Evolutionary conservation across 92 coral and sea anemone genomes (phyloP).

Genomic region (Epizoanthus illoricatus): DNA sequence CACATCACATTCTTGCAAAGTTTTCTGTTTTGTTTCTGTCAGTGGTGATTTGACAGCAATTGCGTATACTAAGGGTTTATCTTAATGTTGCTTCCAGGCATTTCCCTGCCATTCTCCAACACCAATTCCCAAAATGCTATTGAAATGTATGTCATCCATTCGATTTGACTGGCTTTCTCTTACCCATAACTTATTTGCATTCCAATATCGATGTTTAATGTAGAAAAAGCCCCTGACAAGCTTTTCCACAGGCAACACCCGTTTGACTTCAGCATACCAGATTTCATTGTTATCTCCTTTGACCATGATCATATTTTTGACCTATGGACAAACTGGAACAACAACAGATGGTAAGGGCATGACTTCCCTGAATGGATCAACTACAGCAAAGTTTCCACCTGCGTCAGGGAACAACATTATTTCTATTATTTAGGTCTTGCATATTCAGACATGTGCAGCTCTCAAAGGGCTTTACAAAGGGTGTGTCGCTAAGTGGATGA

Average conservation of each 20-base stretch:
- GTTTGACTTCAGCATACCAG: constrained; percentile 48
- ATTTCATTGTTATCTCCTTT: constrained; percentile 40
- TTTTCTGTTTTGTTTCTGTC: neutral
- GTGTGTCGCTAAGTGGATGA: constrained; percentile 61
- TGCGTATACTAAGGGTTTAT: constrained; percentile 4
- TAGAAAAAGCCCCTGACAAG: constrained; percentile 49
- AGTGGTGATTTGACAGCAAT: constrained; percentile 5
- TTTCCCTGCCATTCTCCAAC: constrained; percentile 47
- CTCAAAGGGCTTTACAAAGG: constrained; percentile 55
- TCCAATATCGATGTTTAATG: constrained; percentile 54
- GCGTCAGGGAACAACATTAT: constrained; percentile 56
- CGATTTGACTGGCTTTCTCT: constrained; percentile 51
- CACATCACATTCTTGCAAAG: too few species aligned
- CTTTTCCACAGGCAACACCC: constrained; percentile 39
- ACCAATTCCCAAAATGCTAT: constrained; percentile 39
- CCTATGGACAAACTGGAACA: constrained; percentile 57
- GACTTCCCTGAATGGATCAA: constrained; percentile 53
- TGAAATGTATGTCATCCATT: constrained; percentile 50
- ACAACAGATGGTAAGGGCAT: constrained; percentile 58
- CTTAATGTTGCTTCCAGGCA: constrained; percentile 43
- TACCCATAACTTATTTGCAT: constrained; percentile 56
- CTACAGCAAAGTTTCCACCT: constrained; percentile 55
- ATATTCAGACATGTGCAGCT: constrained; percentile 43
- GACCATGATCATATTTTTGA: constrained; percentile 42
- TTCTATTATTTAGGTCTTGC: constrained; percentile 53